phyloP scores from a whole-genome alignment of 2,113 vertebrate species.

The Lynx canadensis region DNA sequence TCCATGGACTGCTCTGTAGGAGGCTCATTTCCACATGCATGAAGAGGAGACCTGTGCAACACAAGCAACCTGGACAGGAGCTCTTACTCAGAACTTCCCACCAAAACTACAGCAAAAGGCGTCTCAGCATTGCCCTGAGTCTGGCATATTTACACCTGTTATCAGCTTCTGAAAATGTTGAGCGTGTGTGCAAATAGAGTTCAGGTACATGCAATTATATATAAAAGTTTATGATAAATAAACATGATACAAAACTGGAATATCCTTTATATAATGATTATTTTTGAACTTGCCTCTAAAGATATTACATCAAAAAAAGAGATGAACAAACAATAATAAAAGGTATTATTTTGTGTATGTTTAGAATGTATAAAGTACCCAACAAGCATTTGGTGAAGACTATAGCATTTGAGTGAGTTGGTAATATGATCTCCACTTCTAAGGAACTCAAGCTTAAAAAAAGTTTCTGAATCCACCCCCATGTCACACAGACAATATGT shows the following conservation, averaged over 20 bases:
- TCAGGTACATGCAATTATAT: neutral
- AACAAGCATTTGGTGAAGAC: neutral
- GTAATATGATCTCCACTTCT: neutral
- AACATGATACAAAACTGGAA: neutral
- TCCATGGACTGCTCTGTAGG: neutral
- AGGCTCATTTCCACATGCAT: neutral
- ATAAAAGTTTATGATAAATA: neutral
- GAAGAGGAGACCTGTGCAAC: neutral
- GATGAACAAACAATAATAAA: neutral
- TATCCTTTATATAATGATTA: neutral
- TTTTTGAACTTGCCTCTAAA: neutral
- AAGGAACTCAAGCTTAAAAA: neutral
- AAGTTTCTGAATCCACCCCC: neutral
- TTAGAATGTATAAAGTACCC: neutral
- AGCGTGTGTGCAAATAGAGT: neutral
- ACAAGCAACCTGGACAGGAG: neutral
- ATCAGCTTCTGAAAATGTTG: neutral
- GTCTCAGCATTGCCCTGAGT: neutral
- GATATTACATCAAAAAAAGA: neutral
- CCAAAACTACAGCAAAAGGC: neutral
- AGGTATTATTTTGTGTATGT: neutral
- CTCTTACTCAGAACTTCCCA: neutral
- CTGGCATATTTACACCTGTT: neutral
- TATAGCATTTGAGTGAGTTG: neutral
- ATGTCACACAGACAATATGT: neutral